Percentiles rank a stretch among this genome's conserved stretches.
These are phyloP conservation scores for Rhagoletis zephyria DNA, from an alignment of 1,140 invertebrate genomes.

Conservation along the genomic window DNA sequence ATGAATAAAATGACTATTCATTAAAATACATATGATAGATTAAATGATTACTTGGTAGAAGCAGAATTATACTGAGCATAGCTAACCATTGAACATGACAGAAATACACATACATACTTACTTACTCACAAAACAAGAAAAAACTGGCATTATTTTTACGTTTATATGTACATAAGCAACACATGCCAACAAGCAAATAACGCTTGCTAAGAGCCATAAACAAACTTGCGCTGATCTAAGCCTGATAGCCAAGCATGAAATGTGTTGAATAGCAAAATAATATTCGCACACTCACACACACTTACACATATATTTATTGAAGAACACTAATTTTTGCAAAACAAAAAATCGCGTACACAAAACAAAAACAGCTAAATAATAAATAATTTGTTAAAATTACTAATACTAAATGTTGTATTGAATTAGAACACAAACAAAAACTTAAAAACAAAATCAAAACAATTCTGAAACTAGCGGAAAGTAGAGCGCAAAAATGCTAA, in stretches of 20 bases:
- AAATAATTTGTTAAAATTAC: constrained; percentile 43
- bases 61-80: neutral
- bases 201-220: neutral
- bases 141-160: neutral
- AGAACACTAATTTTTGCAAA: neutral
- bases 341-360: neutral
- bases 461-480: neutral
- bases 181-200: neutral
- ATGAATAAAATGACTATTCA: neutral
- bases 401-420: constrained; percentile 45
- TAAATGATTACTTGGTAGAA: neutral
- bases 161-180: neutral
- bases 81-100: constrained; percentile 1
- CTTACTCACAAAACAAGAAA: neutral
- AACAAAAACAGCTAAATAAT: neutral
- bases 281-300: neutral
- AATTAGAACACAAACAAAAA: constrained; percentile 44
- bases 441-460: neutral
- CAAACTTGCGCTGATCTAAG: neutral
- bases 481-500: neutral
- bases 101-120: constrained; percentile 14
- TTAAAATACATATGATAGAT: neutral
- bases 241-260: no score
- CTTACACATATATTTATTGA: neutral
- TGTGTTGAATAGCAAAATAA: neutral